Percentiles rank a stretch among this genome's conserved stretches.
phyloP scores from a whole-genome alignment of 2,888 invertebrate genomes.

The Dioctria linearis region DNA sequence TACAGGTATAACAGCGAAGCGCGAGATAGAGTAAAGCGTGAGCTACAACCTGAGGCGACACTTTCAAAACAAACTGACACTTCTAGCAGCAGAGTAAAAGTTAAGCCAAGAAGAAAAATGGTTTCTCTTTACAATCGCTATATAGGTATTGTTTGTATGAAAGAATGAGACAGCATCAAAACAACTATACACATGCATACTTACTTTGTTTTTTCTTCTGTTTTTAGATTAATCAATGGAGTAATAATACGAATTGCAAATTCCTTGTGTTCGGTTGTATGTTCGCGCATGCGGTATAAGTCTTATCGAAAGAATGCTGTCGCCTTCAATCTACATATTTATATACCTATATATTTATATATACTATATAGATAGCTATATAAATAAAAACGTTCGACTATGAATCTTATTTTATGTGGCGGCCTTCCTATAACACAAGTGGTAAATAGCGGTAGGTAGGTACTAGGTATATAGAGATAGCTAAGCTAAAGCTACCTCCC shows the following conservation, averaged over 20 bases:
- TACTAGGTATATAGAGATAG: too few relatives aligned
- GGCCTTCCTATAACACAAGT: background rate
- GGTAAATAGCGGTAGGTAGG: too few relatives aligned
- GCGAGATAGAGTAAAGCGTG: background rate
- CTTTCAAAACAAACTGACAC: constrained; percentile 43
- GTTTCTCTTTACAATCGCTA: too few relatives aligned
- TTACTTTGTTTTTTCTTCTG: background rate
- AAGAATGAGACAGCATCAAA: constrained; percentile 23
- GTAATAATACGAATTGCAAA: constrained; percentile 5
- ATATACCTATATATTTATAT: too few relatives aligned
- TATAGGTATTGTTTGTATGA: too few relatives aligned
- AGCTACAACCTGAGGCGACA: background rate
- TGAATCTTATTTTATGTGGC: constrained; percentile 1
- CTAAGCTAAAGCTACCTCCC: too few relatives aligned
- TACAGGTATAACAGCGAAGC: background rate
- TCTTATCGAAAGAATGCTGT: background rate
- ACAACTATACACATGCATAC: constrained; percentile 20
- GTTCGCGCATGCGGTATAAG: background rate
- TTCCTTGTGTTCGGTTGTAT: background rate
- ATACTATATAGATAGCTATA: too few relatives aligned
- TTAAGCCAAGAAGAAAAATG: too few relatives aligned
- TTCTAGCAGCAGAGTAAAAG: background rate
- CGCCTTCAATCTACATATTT: too few relatives aligned
- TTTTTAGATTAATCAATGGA: constrained; percentile 33
- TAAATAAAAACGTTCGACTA: too few relatives aligned